Percentiles rank a stretch among this genome's conserved stretches.
Evolutionary conservation across 37 sponge, comb jelly and placozoan species (phyloP).

Genomic region (Cladorhizidae sp.): DNA sequence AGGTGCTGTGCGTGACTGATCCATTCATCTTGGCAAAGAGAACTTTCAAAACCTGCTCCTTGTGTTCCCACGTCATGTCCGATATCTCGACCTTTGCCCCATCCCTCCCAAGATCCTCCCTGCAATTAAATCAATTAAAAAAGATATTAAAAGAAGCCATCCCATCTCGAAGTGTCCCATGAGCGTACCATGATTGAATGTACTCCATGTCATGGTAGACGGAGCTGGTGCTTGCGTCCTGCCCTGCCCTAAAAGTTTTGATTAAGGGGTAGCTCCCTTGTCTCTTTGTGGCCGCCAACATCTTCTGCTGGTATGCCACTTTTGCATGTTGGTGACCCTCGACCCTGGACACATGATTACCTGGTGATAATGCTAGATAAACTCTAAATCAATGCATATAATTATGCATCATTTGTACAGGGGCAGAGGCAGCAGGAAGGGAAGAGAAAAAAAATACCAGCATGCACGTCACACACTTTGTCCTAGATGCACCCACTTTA

Average conservation of each 20-base stretch:
- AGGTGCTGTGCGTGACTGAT: background rate
- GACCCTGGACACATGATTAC: conserved; percentile 41
- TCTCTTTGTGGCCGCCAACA: conserved; percentile 75
- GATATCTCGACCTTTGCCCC: conserved; percentile 52
- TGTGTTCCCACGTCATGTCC: conserved; percentile 97
- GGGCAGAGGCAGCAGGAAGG: no score
- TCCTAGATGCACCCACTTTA: no score
- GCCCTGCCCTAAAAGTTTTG: conserved; percentile 68
- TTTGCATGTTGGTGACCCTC: conserved; percentile 77
- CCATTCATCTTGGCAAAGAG: conserved; percentile 85
- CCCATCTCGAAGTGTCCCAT: background rate
- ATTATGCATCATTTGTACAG: no score
- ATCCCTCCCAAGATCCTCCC: conserved; percentile 15
- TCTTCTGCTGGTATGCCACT: conserved; percentile 53
- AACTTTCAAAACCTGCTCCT: conserved; percentile 81
- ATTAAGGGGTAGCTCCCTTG: conserved; percentile 71
- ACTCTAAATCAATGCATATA: no score
- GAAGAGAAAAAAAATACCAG: no score
- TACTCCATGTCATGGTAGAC: conserved; percentile 80
- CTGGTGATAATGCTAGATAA: no score
- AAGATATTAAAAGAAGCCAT: background rate
- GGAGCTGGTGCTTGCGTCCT: conserved; percentile 80
- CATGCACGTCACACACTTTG: no score
- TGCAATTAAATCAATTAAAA: background rate
- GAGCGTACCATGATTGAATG: conserved; percentile 67